Evolutionary conservation across 2,888 invertebrate genomes (phyloP).

Genomic region (Zygaena filipendulae): DNA sequence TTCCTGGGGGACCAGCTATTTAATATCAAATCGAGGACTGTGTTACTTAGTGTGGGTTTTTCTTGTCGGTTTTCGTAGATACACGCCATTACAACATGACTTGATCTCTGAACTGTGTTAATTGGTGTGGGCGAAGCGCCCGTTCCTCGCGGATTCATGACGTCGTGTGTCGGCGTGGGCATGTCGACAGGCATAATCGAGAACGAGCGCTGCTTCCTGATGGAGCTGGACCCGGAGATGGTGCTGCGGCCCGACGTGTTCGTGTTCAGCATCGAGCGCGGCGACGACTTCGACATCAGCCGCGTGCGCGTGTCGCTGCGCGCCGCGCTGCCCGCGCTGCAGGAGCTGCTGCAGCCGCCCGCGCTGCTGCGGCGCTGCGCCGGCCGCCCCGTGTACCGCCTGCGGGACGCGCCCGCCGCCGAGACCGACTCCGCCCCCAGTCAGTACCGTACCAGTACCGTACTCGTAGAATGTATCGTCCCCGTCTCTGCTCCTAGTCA

Average conservation of each 20-base stretch:
- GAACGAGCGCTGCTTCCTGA: slow-evolving; percentile 86
- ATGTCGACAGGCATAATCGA: slow-evolving; percentile 81
- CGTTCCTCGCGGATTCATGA: too few relatives aligned
- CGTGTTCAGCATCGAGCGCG: slow-evolving; percentile 73
- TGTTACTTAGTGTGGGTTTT: too few relatives aligned
- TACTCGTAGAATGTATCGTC: background rate
- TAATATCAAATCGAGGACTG: too few relatives aligned
- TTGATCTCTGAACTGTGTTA: too few relatives aligned
- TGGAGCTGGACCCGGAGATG: slow-evolving; percentile 83
- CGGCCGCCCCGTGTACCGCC: slow-evolving; percentile 76
- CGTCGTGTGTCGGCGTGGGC: background rate
- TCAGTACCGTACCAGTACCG: slow-evolving; percentile 36
- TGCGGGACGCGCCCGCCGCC: slow-evolving; percentile 70
- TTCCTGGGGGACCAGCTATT: too few relatives aligned
- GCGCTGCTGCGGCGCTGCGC: slow-evolving; percentile 64
- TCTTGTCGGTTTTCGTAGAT: too few relatives aligned
- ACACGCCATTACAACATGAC: too few relatives aligned
- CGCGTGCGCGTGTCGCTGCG: slow-evolving; percentile 74
- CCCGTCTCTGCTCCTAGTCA: background rate
- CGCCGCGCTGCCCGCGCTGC: slow-evolving; percentile 74
- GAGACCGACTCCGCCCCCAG: slow-evolving; percentile 60
- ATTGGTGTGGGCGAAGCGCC: too few relatives aligned
- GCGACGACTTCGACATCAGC: slow-evolving; percentile 84
- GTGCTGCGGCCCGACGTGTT: slow-evolving; percentile 76
- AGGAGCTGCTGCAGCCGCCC: slow-evolving; percentile 11